Conservation (phyloP, 2,797 vertebrate genomes). For the Tenualosa ilisha region DNA sequence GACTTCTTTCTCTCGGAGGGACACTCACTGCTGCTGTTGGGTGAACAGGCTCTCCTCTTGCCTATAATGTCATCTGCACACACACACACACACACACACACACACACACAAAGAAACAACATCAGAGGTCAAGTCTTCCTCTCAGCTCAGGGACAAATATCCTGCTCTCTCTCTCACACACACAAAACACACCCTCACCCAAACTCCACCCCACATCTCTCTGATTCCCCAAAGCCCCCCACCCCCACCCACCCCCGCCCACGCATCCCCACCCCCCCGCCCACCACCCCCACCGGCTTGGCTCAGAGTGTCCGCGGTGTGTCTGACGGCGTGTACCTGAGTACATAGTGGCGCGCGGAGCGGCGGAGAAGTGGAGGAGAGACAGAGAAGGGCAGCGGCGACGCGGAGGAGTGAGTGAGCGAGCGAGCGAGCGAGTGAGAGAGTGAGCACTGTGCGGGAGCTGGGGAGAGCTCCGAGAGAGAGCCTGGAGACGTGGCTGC, state of each 20-base stretch:
- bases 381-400: constrained; percentile 62
- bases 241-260: no score
- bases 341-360: constrained; percentile 55
- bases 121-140: constrained; percentile 20
- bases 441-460: constrained; percentile 29
- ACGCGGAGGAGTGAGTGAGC: constrained; percentile 55
- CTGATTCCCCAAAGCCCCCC: neutral
- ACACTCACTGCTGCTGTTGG: constrained; percentile 90
- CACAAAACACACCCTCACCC: neutral
- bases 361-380: constrained; percentile 45
- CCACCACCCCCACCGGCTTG: constrained; percentile 8
- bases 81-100: constrained; percentile 37
- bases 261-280: no score
- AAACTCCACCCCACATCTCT: neutral
- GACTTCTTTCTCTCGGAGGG: constrained; percentile 94
- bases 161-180: neutral
- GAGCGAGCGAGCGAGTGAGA: constrained; percentile 36
- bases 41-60: constrained; percentile 91
- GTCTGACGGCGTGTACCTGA: constrained; percentile 53
- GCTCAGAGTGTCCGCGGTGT: constrained; percentile 26
- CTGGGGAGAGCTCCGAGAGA: constrained; percentile 51
- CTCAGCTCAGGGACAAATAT: neutral
- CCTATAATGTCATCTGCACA: constrained; percentile 91
- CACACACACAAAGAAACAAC: constrained; percentile 37
- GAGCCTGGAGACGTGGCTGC: constrained; percentile 64